These are phyloP conservation scores for Cistogaster globosa DNA, from an alignment of 2,888 invertebrate genomes.

Conservation along the genomic window DNA sequence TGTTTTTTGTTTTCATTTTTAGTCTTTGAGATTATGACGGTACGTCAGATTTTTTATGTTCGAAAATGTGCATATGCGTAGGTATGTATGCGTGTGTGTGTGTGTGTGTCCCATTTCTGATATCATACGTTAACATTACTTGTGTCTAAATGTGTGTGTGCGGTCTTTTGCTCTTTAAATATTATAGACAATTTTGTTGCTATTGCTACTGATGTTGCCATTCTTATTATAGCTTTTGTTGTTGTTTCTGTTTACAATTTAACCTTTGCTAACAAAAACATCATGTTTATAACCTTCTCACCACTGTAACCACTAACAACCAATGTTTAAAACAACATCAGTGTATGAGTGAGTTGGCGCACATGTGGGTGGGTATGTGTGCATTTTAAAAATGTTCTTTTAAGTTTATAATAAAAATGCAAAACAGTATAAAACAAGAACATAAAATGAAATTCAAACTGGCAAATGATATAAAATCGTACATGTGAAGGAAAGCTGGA, in stretches of 20 bases:
- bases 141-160: background rate
- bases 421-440: constrained; percentile 67
- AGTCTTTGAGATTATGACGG: constrained; percentile 56
- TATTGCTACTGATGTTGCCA: constrained; percentile 29
- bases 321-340: constrained; percentile 30
- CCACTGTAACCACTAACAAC: constrained; percentile 64
- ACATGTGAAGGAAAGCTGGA: constrained; percentile 35
- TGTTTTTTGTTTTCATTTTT: constrained; percentile 33
- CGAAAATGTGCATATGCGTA: background rate
- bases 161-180: constrained; percentile 39
- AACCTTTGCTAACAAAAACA: constrained; percentile 66
- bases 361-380: constrained; percentile 4
- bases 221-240: constrained; percentile 23
- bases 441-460: constrained; percentile 66
- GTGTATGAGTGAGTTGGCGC: background rate
- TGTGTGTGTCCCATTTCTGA: background rate
- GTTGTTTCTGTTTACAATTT: constrained; percentile 52
- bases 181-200: constrained; percentile 38
- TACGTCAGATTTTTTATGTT: constrained; percentile 57
- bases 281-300: constrained; percentile 67
- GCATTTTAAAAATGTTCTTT: constrained; percentile 60
- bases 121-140: background rate
- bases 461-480: constrained; percentile 61
- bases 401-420: constrained; percentile 71
- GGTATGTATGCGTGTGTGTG: background rate